Base-by-base conservation (phyloP, 2,797 vertebrate genomes). In the Danio aesculapii region DNA sequence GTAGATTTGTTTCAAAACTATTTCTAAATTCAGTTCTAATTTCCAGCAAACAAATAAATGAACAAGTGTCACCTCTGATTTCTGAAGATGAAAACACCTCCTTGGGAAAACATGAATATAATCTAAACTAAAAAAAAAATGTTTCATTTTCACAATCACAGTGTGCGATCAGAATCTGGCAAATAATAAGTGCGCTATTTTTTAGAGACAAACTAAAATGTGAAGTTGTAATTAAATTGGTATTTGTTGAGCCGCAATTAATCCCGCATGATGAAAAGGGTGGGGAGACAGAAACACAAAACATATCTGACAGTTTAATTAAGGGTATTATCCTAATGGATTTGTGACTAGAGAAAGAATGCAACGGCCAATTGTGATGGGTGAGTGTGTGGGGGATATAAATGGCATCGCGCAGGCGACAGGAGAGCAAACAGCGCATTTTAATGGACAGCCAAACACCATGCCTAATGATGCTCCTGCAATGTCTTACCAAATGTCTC, bases 301-400 rank as follows among this genome's bases (percentile, higher is more conserved):
- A 86, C 84, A 82, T 81, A 81, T 75, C 79, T 79, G 86, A 86
- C 77, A 85, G 73, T 85, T 87, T 85, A 84, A 88, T 88, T 84
- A 86, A 82, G 74, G 80, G 67, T 84, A 84, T 83, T 82, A 86
- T 75, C 77, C 70, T 85, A 86, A 84, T 83, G 81, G 81, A 85
- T 86, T 82, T 87, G 82, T 77, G 81, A 85, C 67, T 81, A 82
- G 83, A 79, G 75, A 52, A 70, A 78, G 70, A 84, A 81, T 82
- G 71, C 75, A 86, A 84, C 41, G 44, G 16, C 47, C 55, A 53
- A 85, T 77, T 82, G 63, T 79, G 83, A 86, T 75, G 81, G 78
- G 61, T 57, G 57, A 81, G 47, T 47, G 71, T 74, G 79, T 47
- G 12, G 30, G 63, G 73, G 47, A 81, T 77, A 64, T 64, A 79